These are phyloP conservation scores for Phenganax stokvisi DNA, from an alignment of 92 coral and sea anemone genomes.

Conservation along the genomic window DNA sequence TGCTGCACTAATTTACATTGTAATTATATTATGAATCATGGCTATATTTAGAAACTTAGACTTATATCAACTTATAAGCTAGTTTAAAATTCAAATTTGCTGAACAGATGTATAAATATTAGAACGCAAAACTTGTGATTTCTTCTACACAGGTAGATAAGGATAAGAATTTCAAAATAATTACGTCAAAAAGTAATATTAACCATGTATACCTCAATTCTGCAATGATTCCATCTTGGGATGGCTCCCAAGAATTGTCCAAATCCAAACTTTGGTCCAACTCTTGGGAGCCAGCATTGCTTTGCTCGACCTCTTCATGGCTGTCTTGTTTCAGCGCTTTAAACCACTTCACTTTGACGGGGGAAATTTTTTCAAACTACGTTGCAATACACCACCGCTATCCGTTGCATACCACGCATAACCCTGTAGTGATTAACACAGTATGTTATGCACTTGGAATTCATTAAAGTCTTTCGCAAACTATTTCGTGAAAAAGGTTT, in stretches of 20 bases:
- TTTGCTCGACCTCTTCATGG: not conserved
- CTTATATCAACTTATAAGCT: not conserved
- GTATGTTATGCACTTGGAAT: not conserved
- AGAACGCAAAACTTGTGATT: not conserved
- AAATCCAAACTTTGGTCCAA: constrained; percentile 13
- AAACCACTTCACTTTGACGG: constrained; percentile 43
- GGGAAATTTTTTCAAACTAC: not conserved
- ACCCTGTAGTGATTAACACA: not conserved
- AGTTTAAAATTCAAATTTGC: not conserved
- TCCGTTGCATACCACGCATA: not conserved
- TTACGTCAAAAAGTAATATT: not conserved
- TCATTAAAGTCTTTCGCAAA: not conserved
- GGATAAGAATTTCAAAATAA: not conserved
- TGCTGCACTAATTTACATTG: constrained; percentile 12
- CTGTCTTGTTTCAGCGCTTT: constrained; percentile 25
- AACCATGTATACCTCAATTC: constrained; percentile 21
- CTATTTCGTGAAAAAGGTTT: not conserved
- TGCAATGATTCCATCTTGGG: constrained; percentile 33
- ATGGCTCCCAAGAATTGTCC: constrained; percentile 42
- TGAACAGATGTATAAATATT: not conserved
- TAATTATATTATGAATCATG: not conserved
- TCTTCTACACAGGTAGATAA: not conserved
- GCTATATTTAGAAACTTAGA: constrained; percentile 2
- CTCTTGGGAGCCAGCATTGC: constrained; percentile 28
- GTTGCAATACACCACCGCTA: not conserved